Evolutionary conservation across 2,888 invertebrate species (phyloP), one percentile per base, ranked within the genome.

Genomic region (Hybos culiciformis): DNA sequence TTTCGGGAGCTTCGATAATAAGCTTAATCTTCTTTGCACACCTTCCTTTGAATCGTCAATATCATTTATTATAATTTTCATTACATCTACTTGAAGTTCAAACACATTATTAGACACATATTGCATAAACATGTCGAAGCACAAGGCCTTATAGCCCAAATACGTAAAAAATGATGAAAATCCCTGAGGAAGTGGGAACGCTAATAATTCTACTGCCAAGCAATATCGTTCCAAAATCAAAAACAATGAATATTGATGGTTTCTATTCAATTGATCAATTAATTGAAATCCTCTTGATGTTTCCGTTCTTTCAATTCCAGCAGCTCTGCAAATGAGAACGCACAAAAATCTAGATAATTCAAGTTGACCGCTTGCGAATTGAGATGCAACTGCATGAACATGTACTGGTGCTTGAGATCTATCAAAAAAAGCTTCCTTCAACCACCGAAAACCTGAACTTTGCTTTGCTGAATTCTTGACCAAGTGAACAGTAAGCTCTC

Each of bases 161-260:
- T 84, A 87, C 3, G 88, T 83, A 62, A 90, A 85, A 70, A 88
- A 91, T 5, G 90, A 86, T 15, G 83, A 80, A 62, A 90, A 90
- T 12, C 90, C 90, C 57, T 84, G 82, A 11, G 90, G 88, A 50
- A 87, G 65, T 0, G 84, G 84, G 62, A 82, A 91, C 23, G 85
- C 86, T 49, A 84, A 73, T 4, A 79, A 78, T 57, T 85, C 84
- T 15, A 80, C 74, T 2, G 87, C 83, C 52, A 83, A 70, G 54
- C 80, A 79, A 65, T 85, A 90, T 53, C 87, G 77, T 63, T 91
- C 90, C 50, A 90, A 66, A 21, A 83, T 72, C 48, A 80, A 76
- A 60, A 88, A 88, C 39, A 90, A 63, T 18, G 83, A 72, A 59
- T 74, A 74, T 46, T 80, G 77, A 58, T 82, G 78, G 5, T 73